Base-by-base conservation (phyloP, 37 sponge, comb jelly and placozoan genomes). In the Amphimedon queenslandica region DNA sequence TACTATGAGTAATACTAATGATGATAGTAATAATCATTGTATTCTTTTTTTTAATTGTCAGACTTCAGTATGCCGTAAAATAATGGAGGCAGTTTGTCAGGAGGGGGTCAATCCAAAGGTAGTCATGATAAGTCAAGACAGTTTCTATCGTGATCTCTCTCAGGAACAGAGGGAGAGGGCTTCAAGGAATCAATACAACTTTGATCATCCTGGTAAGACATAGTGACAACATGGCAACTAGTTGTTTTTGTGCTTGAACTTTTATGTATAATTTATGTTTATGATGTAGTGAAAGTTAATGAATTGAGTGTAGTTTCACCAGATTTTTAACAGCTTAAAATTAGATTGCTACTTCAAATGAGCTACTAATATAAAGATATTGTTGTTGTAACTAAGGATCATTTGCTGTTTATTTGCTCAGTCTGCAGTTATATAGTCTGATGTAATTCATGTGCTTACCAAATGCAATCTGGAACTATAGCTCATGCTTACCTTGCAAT, bases 181-280 rank as follows among this genome's bases (percentile, higher is more conserved):
- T 2, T 70, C 78, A 24, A 20, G 4, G 6, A 94, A 89, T 35
- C 71, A 90, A 27, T 97, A 88, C 78, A 94, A 97, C 80, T 93
- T 97, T 77, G 98, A 97, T 58, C 98, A 97, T 77, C 98, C 98
- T 30, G 94, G 94, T 93, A 42, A 23, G 74, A 37, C 20, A 57
- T 35, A 16, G 35, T 24, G 68, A 36, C 33, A 8, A 21, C 30
- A 27, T 10, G 63, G 31, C 13, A n/a, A 8, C 11, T 11, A 63
- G 25, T 10, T 29, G 30, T 29, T 18, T 18, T 11, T 63, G 64
- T 29, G 24, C n/a, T n/a, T n/a, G n/a, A n/a, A n/a, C n/a, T n/a
- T n/a, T n/a, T n/a, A n/a, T n/a, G n/a, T n/a, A n/a, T n/a, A n/a
- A n/a, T n/a, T n/a, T n/a, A n/a, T n/a, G n/a, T n/a, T n/a, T n/a